These are phyloP conservation scores for Molorchus minor DNA, from an alignment of 2,888 invertebrate species.

Conservation along the genomic window DNA sequence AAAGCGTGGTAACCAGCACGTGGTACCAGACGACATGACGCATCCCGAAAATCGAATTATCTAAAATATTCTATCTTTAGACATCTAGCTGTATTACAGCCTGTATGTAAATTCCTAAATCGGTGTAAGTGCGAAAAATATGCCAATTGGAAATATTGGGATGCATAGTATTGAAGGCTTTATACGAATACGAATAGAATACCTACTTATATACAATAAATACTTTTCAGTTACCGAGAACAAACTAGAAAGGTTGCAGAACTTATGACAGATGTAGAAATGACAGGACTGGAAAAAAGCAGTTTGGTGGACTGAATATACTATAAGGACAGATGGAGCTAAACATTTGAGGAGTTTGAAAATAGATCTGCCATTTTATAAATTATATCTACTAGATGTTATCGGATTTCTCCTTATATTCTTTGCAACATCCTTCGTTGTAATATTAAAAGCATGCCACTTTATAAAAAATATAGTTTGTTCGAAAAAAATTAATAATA, in stretches of 20 bases:
- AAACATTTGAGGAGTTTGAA: constrained; percentile 42
- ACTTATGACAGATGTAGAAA: constrained; percentile 43
- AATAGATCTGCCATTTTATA: constrained; percentile 40
- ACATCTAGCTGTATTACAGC: too few species aligned
- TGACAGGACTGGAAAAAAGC: constrained; percentile 48
- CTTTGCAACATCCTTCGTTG: constrained; percentile 3
- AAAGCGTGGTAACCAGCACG: too few species aligned
- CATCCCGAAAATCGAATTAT: too few species aligned
- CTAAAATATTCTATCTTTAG: too few species aligned
- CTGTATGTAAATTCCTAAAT: too few species aligned
- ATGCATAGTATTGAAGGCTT: too few species aligned
- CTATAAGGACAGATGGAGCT: constrained; percentile 48
- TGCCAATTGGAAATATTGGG: too few species aligned
- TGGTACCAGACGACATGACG: too few species aligned
- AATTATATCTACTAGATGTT: constrained; percentile 47
- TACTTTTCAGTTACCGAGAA: constrained; percentile 44
- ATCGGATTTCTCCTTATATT: constrained; percentile 32
- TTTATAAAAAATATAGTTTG: neutral
- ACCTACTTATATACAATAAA: too few species aligned
- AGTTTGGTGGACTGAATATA: constrained; percentile 54
- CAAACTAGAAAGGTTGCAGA: constrained; percentile 35
- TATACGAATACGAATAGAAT: too few species aligned
- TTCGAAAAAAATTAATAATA: too few species aligned
- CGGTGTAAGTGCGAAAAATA: too few species aligned
- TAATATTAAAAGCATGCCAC: constrained; percentile 1